phyloP scores from a whole-genome alignment of 2,797 vertebrate species.

The Amblyraja radiata region DNA sequence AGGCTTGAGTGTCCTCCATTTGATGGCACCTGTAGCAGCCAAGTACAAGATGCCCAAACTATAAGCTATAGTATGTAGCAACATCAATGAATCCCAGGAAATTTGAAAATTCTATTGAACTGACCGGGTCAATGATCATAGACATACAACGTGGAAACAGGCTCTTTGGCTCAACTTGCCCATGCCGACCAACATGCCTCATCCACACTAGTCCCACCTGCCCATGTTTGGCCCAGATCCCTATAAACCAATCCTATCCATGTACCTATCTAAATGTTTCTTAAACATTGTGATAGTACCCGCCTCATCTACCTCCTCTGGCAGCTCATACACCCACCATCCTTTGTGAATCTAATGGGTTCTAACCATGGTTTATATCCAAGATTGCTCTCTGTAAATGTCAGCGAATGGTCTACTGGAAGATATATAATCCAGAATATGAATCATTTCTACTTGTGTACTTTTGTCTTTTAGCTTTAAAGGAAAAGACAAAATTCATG shows the following conservation, averaged over 20 bases:
- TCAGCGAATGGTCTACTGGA: background rate
- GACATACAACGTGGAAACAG: too few species aligned
- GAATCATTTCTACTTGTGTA: background rate
- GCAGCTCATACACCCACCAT: too few species aligned
- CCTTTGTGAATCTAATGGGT: too few species aligned
- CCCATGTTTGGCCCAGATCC: too few species aligned
- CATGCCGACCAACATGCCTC: too few species aligned
- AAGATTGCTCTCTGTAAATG: background rate
- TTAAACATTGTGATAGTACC: too few species aligned
- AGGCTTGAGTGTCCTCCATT: background rate
- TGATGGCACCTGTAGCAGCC: background rate
- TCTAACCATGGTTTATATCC: background rate
- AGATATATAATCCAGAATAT: background rate
- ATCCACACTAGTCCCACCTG: too few species aligned
- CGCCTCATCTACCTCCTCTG: too few species aligned
- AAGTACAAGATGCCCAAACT: background rate
- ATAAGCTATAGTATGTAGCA: background rate
- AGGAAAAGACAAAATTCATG: background rate
- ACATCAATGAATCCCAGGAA: background rate
- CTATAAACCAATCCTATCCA: too few species aligned
- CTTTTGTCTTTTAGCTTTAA: background rate
- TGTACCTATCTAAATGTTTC: too few species aligned
- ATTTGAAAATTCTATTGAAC: background rate
- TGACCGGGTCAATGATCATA: background rate
- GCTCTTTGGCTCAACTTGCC: too few species aligned